These are phyloP conservation scores for Drosophila heteroneura DNA, from an alignment of 2,888 invertebrate genomes.

Conservation along the genomic window DNA sequence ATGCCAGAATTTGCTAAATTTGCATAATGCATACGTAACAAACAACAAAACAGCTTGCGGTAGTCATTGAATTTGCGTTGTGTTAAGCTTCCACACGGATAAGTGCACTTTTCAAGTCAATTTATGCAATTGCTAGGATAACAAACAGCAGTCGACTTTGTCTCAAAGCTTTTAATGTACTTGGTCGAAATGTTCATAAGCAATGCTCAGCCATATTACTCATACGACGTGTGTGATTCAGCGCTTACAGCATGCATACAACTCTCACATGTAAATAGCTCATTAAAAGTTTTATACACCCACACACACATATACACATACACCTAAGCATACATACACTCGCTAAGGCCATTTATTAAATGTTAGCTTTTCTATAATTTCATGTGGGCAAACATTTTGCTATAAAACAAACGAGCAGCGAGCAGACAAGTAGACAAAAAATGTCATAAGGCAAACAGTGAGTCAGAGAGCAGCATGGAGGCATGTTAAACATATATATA, in stretches of 20 bases:
- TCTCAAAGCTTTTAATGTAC: constrained; percentile 22
- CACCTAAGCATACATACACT: background rate
- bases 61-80: constrained; percentile 26
- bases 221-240: constrained; percentile 43
- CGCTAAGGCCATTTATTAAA: constrained; percentile 75
- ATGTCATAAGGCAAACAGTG: constrained; percentile 35
- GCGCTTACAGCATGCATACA: constrained; percentile 13
- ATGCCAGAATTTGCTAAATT: constrained; percentile 46
- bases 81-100: constrained; percentile 21
- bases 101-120: constrained; percentile 21
- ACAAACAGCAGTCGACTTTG: constrained; percentile 22
- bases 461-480: background rate
- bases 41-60: constrained; percentile 20
- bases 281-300: constrained; percentile 59
- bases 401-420: constrained; percentile 62
- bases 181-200: constrained; percentile 19
- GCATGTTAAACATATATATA: constrained; percentile 5
- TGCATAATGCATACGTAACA: constrained; percentile 36
- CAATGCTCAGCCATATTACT: constrained; percentile 27
- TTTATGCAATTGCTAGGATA: constrained; percentile 27
- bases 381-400: constrained; percentile 76
- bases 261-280: constrained; percentile 57
- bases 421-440: constrained; percentile 50
- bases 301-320: constrained; percentile 14
- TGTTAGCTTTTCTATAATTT: constrained; percentile 70